Conservation (phyloP, 2,797 vertebrate genomes). For the Characodon lateralis region DNA sequence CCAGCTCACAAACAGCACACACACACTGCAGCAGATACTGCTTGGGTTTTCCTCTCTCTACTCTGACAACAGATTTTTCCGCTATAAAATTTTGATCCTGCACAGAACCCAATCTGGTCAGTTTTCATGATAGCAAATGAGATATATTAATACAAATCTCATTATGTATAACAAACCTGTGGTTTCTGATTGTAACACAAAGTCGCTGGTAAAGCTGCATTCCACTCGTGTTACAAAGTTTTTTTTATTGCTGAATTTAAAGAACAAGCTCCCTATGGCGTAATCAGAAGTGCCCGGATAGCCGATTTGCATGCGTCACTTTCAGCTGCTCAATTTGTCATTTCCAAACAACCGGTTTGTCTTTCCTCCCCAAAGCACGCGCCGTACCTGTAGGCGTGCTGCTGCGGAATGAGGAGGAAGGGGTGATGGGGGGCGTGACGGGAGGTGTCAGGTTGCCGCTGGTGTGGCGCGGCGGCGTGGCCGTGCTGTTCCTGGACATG, state of each 20-base stretch:
- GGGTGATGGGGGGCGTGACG: constrained; percentile 98
- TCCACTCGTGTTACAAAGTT: constrained; percentile 34
- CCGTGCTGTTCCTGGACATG: constrained; percentile 93
- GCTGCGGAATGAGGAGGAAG: constrained; percentile 97
- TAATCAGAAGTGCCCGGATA: not conserved
- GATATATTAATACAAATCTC: not conserved
- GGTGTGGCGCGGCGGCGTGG: constrained; percentile 96
- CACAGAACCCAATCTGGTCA: not conserved
- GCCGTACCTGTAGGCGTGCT: constrained; percentile 95
- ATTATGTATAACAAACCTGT: not conserved
- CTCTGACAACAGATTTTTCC: constrained; percentile 14
- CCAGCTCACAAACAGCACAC: constrained; percentile 39
- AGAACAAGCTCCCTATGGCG: constrained; percentile 9
- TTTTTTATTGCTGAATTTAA: constrained; percentile 11
- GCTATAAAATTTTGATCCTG: not conserved
- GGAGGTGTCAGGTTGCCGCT: constrained; percentile 98
- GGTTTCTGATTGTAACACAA: constrained; percentile 2
- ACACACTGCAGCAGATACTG: constrained; percentile 19
- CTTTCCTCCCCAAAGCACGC: constrained; percentile 17
- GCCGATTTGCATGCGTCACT: constrained; percentile 19
- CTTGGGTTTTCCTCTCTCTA: constrained; percentile 17
- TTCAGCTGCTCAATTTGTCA: constrained; percentile 31
- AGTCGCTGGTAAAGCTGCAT: constrained; percentile 19
- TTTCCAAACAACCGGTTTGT: constrained; percentile 23
- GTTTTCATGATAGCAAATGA: constrained; percentile 1